A percentile compares a stretch with the other conserved stretches of the same genome.
Evolutionary conservation across 2,797 vertebrate genomes (phyloP).

Genomic region (Petrocephalus schoutedeni): DNA sequence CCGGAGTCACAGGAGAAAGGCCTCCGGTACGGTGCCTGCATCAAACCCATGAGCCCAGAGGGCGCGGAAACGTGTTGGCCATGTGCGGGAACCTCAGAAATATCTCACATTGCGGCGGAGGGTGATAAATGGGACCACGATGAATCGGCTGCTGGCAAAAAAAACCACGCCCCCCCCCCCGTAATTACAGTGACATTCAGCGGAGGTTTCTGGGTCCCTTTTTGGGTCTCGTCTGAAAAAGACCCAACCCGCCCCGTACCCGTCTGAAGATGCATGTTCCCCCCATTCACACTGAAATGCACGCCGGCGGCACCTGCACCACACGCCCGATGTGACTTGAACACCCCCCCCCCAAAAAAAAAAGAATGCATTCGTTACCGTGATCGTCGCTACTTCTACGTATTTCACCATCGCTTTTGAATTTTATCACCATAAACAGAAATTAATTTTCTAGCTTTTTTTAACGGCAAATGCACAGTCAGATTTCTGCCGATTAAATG

Average conservation of each 20-base stretch:
- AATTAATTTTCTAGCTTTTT: background rate
- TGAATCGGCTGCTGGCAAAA: background rate
- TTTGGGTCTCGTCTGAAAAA: background rate
- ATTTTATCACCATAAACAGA: background rate
- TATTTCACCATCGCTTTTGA: background rate
- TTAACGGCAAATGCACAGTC: background rate
- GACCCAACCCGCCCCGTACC: background rate
- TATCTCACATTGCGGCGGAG: background rate
- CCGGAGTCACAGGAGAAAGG: background rate
- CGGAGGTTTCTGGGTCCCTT: background rate
- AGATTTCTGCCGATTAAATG: background rate
- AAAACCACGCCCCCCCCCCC: background rate
- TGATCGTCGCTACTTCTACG: background rate
- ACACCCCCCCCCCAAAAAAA: background rate
- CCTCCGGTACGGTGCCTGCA: background rate
- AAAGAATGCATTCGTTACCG: background rate
- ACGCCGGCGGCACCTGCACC: background rate
- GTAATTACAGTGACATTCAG: constrained; percentile 14
- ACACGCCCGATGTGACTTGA: background rate
- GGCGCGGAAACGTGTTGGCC: background rate
- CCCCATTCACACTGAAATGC: background rate
- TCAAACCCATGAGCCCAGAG: background rate
- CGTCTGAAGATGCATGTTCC: background rate
- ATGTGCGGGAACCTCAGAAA: background rate
- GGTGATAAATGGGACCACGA: background rate